Percentiles rank a stretch among this genome's conserved stretches.
phyloP scores from a whole-genome alignment of 2,797 vertebrate species.

The Xiphophorus birchmanni region DNA sequence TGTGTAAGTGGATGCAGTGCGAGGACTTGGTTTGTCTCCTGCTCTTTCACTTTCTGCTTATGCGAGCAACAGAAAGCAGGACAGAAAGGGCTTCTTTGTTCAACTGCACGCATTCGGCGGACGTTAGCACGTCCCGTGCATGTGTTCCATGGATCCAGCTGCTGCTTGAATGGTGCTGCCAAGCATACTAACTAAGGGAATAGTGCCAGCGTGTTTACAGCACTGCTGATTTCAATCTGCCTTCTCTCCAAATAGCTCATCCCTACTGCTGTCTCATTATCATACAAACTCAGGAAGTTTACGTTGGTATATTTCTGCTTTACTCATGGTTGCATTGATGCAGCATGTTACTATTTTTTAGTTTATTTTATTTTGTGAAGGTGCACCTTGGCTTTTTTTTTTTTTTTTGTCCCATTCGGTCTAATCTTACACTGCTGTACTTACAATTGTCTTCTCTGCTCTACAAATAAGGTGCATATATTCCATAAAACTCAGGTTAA shows the following conservation, averaged over 20 bases:
- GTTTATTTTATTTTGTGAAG: not conserved
- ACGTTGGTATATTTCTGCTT: not conserved
- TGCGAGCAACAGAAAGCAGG: conserved; percentile 39
- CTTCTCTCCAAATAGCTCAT: conserved; percentile 20
- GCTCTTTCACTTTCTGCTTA: conserved; percentile 31
- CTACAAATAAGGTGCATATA: not conserved
- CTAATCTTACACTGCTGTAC: not conserved
- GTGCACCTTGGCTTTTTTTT: not conserved
- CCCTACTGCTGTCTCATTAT: conserved; percentile 1
- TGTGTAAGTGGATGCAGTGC: conserved; percentile 60
- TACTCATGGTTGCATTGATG: not conserved
- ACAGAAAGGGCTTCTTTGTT: conserved; percentile 42
- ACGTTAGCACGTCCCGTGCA: conserved; percentile 45
- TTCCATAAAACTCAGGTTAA: not conserved
- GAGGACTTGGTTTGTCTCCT: conserved; percentile 57
- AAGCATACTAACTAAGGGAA: conserved; percentile 70
- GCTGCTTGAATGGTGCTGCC: conserved; percentile 47
- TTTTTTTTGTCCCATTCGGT: not conserved
- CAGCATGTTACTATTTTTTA: not conserved
- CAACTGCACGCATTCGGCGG: conserved; percentile 26
- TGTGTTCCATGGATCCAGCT: conserved; percentile 64
- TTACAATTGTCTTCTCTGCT: not conserved
- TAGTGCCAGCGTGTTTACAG: conserved; percentile 42
- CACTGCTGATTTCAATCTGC: conserved; percentile 55
- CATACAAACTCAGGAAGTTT: not conserved